A percentile compares a stretch with the other conserved stretches of the same genome.
Evolutionary conservation across 1,140 invertebrate species (phyloP).

Genomic region (Lucilia sericata): DNA sequence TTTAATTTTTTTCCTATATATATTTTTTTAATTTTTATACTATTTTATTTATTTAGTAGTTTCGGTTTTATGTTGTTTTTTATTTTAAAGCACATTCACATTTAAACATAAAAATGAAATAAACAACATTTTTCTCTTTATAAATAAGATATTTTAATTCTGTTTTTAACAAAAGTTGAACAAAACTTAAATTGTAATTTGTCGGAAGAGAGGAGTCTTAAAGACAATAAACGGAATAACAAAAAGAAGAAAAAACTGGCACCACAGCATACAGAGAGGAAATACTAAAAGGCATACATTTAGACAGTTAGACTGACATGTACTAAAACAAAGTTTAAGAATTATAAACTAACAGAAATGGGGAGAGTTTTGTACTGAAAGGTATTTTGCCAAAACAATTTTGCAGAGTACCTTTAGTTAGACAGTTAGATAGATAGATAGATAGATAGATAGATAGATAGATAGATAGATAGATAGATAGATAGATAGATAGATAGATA

Average conservation of each 20-base stretch:
- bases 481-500: no score
- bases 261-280: not conserved
- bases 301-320: not conserved
- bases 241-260: not conserved
- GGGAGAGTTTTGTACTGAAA: not conserved
- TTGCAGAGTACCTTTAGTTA: no score
- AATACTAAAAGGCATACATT: not conserved
- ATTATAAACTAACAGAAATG: not conserved
- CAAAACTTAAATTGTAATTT: conserved; percentile 17
- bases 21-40: not conserved
- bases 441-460: no score
- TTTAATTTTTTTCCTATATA: not conserved
- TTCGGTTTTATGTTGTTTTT: not conserved
- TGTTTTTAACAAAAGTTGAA: not conserved
- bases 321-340: not conserved
- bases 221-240: not conserved
- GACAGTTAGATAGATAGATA: no score
- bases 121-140: not conserved
- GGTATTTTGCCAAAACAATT: no score
- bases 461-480: no score
- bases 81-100: not conserved
- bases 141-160: conserved; percentile 13
- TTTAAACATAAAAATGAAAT: not conserved
- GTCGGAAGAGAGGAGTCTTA: not conserved
- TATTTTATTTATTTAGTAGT: conserved; percentile 1